Percentiles rank a stretch among this genome's conserved stretches.
Evolutionary conservation across 2,888 invertebrate species (phyloP).

Genomic region (Leuctra nigra): DNA sequence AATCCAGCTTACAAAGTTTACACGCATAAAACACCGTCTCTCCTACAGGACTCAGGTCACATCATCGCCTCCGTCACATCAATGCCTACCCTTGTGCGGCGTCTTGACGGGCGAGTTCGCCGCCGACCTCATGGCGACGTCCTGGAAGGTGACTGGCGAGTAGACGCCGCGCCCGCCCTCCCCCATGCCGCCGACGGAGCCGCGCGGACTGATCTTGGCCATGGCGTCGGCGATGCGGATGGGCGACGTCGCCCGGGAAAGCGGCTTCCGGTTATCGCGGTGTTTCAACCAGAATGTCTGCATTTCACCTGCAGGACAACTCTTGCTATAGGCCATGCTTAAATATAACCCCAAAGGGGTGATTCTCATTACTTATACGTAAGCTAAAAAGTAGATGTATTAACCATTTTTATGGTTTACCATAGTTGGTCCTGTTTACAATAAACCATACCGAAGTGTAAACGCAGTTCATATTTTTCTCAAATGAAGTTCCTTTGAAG

Average conservation of each 20-base stretch:
- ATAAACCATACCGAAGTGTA: no score
- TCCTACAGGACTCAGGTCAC: no score
- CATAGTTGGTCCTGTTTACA: no score
- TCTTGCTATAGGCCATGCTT: no score
- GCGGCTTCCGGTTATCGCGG: slow-evolving; percentile 56
- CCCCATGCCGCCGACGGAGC: slow-evolving; percentile 28
- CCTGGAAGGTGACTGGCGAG: slow-evolving; percentile 79
- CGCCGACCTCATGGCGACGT: slow-evolving; percentile 70
- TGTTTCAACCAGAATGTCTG: slow-evolving; percentile 84
- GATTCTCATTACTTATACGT: no score
- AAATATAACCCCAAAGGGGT: no score
- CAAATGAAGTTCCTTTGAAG: no score
- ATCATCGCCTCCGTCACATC: no score
- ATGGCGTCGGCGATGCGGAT: slow-evolving; percentile 38
- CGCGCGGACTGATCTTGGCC: slow-evolving; percentile 43
- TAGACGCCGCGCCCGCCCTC: slow-evolving; percentile 63
- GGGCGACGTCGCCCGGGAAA: slow-evolving; percentile 37
- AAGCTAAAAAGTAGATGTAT: no score
- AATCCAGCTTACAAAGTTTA: no score
- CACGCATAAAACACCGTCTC: not conserved
- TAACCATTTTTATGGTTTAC: no score
- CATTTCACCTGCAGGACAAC: slow-evolving; percentile 72
- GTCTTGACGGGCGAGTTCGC: slow-evolving; percentile 65
- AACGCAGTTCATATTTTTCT: no score
- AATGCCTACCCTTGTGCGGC: slow-evolving; percentile 32